These are phyloP conservation scores for Synergus itoensis DNA, from an alignment of 2,888 invertebrate species.

Conservation along the genomic window DNA sequence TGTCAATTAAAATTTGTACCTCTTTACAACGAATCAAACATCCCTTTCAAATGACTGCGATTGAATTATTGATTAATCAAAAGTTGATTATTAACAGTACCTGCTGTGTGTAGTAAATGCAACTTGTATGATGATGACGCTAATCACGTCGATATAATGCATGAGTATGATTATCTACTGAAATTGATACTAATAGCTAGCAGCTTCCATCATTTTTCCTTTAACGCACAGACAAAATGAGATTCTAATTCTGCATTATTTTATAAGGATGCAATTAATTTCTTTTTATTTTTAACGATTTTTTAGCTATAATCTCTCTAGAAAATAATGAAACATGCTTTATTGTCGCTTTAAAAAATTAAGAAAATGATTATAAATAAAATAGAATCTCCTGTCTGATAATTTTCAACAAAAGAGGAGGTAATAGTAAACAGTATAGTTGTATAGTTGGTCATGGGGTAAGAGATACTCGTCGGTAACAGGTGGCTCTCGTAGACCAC, in stretches of 20 bases:
- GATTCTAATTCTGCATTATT: no score
- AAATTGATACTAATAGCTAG: neutral
- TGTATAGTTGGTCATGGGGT: neutral
- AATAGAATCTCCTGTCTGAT: neutral
- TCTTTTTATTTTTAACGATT: no score
- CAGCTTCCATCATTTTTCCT: neutral
- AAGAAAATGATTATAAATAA: neutral
- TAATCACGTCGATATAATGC: conserved; percentile 7
- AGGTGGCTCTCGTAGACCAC: conserved; percentile 30
- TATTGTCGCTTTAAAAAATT: neutral
- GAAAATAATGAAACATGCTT: no score
- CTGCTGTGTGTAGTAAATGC: neutral
- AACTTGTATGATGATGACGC: neutral
- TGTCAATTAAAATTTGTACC: conserved; percentile 40
- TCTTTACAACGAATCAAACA: neutral
- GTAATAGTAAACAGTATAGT: neutral
- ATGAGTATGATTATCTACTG: neutral
- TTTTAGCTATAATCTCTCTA: no score
- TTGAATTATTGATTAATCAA: conserved; percentile 27
- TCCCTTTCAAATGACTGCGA: neutral
- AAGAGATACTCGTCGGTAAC: conserved; percentile 19
- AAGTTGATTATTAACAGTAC: neutral
- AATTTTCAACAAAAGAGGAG: neutral
- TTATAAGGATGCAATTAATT: no score
- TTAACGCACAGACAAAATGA: no score